phyloP scores from a whole-genome alignment of 2,113 vertebrate species.

The Ciconia boyciana region DNA sequence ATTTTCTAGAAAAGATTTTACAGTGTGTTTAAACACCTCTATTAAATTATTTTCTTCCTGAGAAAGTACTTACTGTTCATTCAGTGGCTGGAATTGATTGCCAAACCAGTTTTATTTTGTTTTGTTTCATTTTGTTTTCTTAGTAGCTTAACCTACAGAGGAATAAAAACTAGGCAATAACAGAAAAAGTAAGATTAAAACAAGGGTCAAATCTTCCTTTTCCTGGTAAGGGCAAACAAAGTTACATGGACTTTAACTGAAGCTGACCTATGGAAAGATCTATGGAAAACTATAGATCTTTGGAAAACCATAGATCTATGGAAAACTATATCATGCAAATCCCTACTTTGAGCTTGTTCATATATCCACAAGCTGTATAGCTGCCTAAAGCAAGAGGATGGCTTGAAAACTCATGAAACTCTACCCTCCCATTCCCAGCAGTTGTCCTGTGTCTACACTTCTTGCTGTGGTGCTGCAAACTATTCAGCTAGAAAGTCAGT shows the following conservation, averaged over 20 bases:
- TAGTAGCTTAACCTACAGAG: neutral
- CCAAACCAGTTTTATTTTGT: neutral
- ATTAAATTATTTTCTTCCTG: neutral
- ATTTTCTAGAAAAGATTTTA: slow-evolving; percentile 4
- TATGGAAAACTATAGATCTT: neutral
- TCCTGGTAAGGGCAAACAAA: neutral
- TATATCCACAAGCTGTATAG: neutral
- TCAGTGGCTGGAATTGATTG: neutral
- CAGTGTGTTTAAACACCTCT: neutral
- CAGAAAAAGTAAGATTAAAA: neutral
- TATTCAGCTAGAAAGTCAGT: neutral
- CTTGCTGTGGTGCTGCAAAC: neutral
- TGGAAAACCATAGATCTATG: neutral
- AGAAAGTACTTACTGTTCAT: neutral
- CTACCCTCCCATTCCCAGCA: neutral
- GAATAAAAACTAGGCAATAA: neutral
- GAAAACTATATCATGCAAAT: neutral
- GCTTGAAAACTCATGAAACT: neutral
- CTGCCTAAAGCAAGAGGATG: neutral
- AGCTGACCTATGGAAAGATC: neutral
- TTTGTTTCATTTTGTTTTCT: neutral
- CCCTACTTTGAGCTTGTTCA: neutral
- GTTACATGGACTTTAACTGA: neutral
- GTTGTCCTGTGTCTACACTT: neutral
- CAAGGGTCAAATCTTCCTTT: neutral